Evolutionary conservation across 2,888 invertebrate species (phyloP), one percentile per base, ranked within the genome.

Genomic region (Phyto melanocephala): DNA sequence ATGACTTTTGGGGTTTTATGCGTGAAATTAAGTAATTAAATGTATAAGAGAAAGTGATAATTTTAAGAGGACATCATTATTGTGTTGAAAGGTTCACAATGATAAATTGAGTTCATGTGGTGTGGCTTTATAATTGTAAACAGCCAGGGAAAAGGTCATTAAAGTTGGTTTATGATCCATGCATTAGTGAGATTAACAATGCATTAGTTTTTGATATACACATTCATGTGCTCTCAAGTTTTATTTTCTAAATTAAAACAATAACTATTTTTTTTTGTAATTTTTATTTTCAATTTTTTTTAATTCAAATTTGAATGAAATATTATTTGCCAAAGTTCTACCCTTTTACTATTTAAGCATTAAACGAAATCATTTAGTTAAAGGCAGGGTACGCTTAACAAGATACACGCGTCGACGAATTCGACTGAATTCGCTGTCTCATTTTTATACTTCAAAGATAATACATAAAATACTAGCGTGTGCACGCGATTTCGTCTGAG

Each of bases 1-100:
- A 85, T 80, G 81, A 80, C 84, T 85, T 85, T 71, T 84, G 85
- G 82, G 80, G 75, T 35, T 71, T 82, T 76, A 87, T 88, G 89
- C 90, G 88, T 89, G 89, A 89, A 90, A 89, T 89, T 86, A 87
- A 88, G 89, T 87, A 88, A 90, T 89, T 89, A 88, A 87, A 86
- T 85, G 83, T 52, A 56, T 28, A 35, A 3, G 22, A 52, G 35
- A 56, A 65, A 20, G 13, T 54, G 15, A 37, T 47, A 37, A 6
- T 28, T 28, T 42, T 6, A 50, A 67, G 28, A 37, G 37, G 17
- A 65, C 56, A 68, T 58, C 56, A 63, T 50, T 1, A 10, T 20
- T 20, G 24, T 54, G 24, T 40, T 58, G 11, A 58, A 71, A 80
- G 45, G 45, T 76, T 42, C 52, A 60, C 17, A 10, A 20, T 52